Evolutionary conservation across 2,797 vertebrate species (phyloP).

Genomic region (Mastacembelus armatus): DNA sequence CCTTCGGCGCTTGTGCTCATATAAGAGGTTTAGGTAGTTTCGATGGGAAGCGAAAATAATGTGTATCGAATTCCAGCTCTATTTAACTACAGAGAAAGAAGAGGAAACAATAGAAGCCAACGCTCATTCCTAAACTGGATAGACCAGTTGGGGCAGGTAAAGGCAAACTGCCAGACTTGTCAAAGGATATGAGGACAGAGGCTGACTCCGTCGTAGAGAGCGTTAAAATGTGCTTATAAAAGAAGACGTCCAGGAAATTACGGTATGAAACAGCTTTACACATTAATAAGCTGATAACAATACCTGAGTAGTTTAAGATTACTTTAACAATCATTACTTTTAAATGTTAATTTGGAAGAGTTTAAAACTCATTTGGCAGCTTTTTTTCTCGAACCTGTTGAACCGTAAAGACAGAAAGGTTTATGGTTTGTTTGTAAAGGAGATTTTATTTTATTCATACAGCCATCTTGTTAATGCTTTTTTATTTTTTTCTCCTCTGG

Average conservation of each 20-base stretch:
- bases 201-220: conserved; percentile 61
- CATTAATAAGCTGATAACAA: conserved; percentile 7
- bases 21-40: conserved; percentile 75
- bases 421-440: too few relatives aligned
- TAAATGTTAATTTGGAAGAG: conserved; percentile 1
- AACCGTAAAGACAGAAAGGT: conserved; percentile 38
- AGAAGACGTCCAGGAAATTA: conserved; percentile 39
- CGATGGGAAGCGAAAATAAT: conserved; percentile 79
- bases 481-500: conserved; percentile 39
- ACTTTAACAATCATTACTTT: conserved; percentile 5
- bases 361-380: conserved; percentile 34
- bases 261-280: conserved; percentile 59
- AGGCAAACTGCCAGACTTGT: conserved; percentile 88
- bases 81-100: conserved; percentile 84
- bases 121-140: conserved; percentile 93
- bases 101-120: conserved; percentile 89
- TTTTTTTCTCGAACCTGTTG: conserved; percentile 66
- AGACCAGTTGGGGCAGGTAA: conserved; percentile 98
- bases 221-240: conserved; percentile 45
- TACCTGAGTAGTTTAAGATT: conserved; percentile 1
- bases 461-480: conserved; percentile 6
- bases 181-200: conserved; percentile 84
- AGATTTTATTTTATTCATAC: neutral
- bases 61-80: conserved; percentile 89
- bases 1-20: conserved; percentile 45